Percentiles rank a stretch among this genome's conserved stretches.
Evolutionary conservation across 2,888 invertebrate genomes (phyloP).

Genomic region (Nemotelus nigrinus): DNA sequence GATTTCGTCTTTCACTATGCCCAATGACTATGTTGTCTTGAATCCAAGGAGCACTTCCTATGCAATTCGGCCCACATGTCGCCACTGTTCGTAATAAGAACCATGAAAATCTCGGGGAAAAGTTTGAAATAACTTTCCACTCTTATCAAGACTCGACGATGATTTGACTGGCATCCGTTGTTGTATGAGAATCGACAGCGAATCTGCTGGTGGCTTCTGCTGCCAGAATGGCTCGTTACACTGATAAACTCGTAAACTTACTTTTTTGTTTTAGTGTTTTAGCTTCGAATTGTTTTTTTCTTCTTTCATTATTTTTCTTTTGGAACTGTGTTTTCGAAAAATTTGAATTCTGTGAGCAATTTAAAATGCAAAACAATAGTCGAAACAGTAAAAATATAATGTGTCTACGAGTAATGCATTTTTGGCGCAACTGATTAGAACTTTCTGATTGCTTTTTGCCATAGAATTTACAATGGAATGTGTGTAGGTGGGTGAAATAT

Average conservation of each 20-base stretch:
- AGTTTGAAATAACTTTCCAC: constrained; percentile 48
- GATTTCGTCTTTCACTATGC: neutral
- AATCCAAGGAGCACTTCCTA: constrained; percentile 26
- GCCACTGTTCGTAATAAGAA: constrained; percentile 46
- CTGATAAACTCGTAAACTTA: constrained; percentile 41
- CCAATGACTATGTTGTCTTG: neutral
- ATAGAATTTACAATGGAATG: too few species aligned
- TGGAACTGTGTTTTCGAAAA: too few species aligned
- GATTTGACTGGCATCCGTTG: constrained; percentile 31
- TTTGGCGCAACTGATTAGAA: too few species aligned
- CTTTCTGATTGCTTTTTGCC: too few species aligned
- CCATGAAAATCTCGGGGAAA: constrained; percentile 45
- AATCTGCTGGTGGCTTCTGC: constrained; percentile 19
- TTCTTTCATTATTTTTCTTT: neutral
- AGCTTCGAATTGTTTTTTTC: neutral
- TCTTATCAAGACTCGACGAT: constrained; percentile 30
- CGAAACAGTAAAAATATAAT: too few species aligned
- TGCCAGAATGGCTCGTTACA: constrained; percentile 38
- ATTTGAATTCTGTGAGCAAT: too few species aligned
- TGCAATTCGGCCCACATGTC: constrained; percentile 49
- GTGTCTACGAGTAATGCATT: too few species aligned
- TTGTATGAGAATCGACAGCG: constrained; percentile 14
- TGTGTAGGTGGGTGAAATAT: too few species aligned
- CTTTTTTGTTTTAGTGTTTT: constrained; percentile 3
- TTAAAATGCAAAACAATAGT: too few species aligned